phyloP scores from a whole-genome alignment of 2,113 vertebrate genomes.

The Hippopotamus amphibius region DNA sequence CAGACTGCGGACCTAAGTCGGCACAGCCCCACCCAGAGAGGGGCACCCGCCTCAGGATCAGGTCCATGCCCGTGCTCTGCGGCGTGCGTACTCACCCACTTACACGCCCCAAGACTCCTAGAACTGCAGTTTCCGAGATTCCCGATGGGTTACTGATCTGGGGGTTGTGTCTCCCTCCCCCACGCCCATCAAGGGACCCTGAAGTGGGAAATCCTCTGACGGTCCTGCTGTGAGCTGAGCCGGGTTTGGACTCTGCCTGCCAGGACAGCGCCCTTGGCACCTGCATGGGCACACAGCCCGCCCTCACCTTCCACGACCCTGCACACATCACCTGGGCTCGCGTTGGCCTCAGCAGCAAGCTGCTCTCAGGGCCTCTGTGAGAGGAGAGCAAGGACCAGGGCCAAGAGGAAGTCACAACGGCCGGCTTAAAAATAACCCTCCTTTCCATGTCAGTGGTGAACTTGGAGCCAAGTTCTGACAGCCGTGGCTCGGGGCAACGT shows the following conservation, averaged over 20 bases:
- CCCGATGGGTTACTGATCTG: not conserved
- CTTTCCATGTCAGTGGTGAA: not conserved
- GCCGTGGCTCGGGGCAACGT: not conserved
- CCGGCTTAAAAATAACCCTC: slow-evolving; percentile 66
- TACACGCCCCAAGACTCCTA: not conserved
- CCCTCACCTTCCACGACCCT: not conserved
- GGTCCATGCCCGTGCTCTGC: no score
- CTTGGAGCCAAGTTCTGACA: not conserved
- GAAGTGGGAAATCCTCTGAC: not conserved
- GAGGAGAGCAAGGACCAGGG: not conserved
- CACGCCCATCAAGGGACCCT: not conserved
- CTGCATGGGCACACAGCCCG: not conserved
- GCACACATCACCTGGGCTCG: not conserved
- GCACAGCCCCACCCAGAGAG: not conserved
- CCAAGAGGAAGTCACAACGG: slow-evolving; percentile 73
- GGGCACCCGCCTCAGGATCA: not conserved
- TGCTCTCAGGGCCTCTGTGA: not conserved
- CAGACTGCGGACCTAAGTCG: not conserved
- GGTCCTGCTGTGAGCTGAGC: not conserved
- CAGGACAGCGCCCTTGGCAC: no score
- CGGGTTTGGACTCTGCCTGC: not conserved
- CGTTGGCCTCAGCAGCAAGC: slow-evolving; percentile 7
- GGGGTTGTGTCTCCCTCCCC: not conserved
- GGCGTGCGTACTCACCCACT: no score
- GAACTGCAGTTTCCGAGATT: not conserved